These are phyloP conservation scores for Ochotona princeps DNA, from an alignment of 2,113 vertebrate genomes.

Conservation along the genomic window DNA sequence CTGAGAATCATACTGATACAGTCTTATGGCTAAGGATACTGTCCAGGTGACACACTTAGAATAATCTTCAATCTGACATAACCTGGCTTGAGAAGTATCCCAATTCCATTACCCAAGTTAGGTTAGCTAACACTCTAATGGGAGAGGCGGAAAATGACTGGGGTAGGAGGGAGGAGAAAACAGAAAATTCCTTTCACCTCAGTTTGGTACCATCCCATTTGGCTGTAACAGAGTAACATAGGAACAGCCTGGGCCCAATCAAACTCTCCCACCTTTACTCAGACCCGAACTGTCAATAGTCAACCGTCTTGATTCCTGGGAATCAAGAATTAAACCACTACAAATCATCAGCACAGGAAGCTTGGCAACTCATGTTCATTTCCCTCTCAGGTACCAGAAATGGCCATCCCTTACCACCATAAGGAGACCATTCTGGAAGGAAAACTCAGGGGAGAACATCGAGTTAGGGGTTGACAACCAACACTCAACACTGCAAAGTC, in stretches of 20 bases:
- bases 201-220: not conserved
- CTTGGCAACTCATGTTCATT: not conserved
- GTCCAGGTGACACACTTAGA: not conserved
- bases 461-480: not conserved
- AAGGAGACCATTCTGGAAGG: not conserved
- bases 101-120: not conserved
- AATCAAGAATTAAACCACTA: not conserved
- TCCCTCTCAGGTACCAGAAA: not conserved
- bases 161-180: not conserved
- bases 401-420: not conserved
- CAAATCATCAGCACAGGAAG: not conserved
- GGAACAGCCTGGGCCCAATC: not conserved
- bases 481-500: not conserved
- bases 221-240: not conserved
- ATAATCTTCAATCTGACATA: not conserved
- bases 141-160: not conserved
- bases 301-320: no score
- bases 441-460: not conserved
- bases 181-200: not conserved
- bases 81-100: not conserved
- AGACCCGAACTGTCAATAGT: no score
- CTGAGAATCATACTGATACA: not conserved
- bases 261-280: not conserved
- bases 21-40: not conserved
- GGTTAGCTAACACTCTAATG: not conserved